These are phyloP conservation scores for Linyphia triangularis DNA, from an alignment of 2,888 invertebrate genomes.

Conservation along the genomic window DNA sequence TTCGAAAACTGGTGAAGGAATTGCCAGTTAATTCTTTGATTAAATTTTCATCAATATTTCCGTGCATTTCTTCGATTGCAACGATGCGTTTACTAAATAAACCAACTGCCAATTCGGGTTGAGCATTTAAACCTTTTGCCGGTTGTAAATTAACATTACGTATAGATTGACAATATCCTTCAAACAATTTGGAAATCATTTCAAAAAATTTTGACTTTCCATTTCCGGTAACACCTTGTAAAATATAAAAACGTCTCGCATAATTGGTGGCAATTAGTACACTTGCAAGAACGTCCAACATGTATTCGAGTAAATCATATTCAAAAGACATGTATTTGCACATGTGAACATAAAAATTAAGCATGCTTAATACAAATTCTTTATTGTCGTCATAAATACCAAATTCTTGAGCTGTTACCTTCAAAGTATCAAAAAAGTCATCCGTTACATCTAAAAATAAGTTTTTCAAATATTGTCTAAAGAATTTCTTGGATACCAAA, in stretches of 20 bases:
- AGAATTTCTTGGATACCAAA: neutral
- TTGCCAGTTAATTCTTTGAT: conserved; percentile 31
- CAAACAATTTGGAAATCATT: conserved; percentile 27
- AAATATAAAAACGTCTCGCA: conserved; percentile 38
- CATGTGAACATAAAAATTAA: conserved; percentile 45
- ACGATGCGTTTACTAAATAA: conserved; percentile 33
- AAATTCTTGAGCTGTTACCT: neutral
- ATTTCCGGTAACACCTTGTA: conserved; percentile 47
- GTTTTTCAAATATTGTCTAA: conserved; percentile 33
- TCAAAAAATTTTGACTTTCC: conserved; percentile 50
- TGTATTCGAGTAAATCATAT: conserved; percentile 36
- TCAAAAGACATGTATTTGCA: conserved; percentile 55
- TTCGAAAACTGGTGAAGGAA: conserved; percentile 39
- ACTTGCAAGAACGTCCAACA: conserved; percentile 44
- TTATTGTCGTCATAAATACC: too few relatives aligned
- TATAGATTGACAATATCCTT: conserved; percentile 7
- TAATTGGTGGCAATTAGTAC: conserved; percentile 49
- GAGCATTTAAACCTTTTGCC: neutral
- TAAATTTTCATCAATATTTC: conserved; percentile 50
- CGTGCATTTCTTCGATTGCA: conserved; percentile 19
- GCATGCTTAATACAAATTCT: neutral
- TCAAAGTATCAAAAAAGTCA: conserved; percentile 22
- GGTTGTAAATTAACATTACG: conserved; percentile 18
- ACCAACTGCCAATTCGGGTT: conserved; percentile 8
- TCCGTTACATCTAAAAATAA: conserved; percentile 16